Base-by-base conservation (phyloP, 64 coral and sea anemone genomes). In the Montipora efflorescens region DNA sequence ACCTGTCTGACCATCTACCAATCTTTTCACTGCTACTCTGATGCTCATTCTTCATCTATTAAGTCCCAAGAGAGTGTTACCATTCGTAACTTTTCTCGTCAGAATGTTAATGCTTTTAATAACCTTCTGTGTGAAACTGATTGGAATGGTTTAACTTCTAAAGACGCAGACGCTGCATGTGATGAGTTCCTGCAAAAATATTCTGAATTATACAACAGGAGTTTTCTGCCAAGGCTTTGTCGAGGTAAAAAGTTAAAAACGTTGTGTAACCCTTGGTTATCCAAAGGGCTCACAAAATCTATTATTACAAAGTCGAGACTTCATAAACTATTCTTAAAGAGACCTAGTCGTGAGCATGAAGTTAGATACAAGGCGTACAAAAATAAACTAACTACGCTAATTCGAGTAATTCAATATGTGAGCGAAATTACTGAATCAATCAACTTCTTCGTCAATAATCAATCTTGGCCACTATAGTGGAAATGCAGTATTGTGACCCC, bases 321-420 rank as follows among this genome's bases (percentile, higher is more conserved):
- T 74, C 12, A 74, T 12, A 12, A 74, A 28, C 25, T 74, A 64
- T 74, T 25, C 28, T 74, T 22, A 74, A 36, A 36, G 28, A 74
- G 11, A 74, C 2, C 25, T 43, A 74, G 5, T 28, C 71, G 3
- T 18, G 25, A 74, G 71, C 71, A 85, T 85, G 15, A 64, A 10
- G 21, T n/a, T 22, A 85, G 22, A 21, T n/a, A 66, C 82, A 85
- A 85, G 59, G 44, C 18, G 14, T 68, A 64, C 43, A 55, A 61
- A 66, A 85, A 85, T 85, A 67, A 64, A 85, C 22, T 85, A 55
- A 85, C 48, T 61, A 64, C 18, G 0, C 49, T 85, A 21, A 85
- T 8, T 58, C 0, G 9, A 53, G 53, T 53, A 36, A 36, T 36
- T 36, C 2, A 0, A 36, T 36, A 36, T 36, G 36, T 36, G 36